Percentiles rank a stretch among this genome's conserved stretches.
Conservation (phyloP, 1,140 invertebrate species). For the Atta texana region DNA sequence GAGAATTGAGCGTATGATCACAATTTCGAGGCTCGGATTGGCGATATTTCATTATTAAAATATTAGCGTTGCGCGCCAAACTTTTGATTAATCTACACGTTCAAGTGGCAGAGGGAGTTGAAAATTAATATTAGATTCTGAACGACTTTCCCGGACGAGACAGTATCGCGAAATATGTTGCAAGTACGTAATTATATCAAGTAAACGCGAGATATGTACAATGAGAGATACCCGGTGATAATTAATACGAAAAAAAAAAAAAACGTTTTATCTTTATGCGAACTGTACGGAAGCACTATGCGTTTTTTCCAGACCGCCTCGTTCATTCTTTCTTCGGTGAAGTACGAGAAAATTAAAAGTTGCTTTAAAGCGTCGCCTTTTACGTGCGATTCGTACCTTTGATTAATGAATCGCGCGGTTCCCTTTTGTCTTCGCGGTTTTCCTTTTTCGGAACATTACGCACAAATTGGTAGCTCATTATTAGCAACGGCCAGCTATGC, state of each 20-base stretch:
- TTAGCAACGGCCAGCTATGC: background rate
- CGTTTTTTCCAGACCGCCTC: background rate
- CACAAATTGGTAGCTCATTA: conserved; percentile 47
- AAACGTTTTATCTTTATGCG: background rate
- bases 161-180: conserved; percentile 8
- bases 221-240: background rate
- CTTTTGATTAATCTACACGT: conserved; percentile 53
- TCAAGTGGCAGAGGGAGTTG: background rate
- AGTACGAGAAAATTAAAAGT: conserved; percentile 46
- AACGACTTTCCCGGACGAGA: background rate
- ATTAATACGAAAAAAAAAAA: conserved; percentile 23
- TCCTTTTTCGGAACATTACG: background rate
- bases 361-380: conserved; percentile 4
- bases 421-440: background rate
- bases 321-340: background rate
- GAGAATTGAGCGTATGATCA: conserved; percentile 52
- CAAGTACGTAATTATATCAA: conserved; percentile 16
- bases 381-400: conserved; percentile 17
- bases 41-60: conserved; percentile 60
- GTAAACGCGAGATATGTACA: background rate
- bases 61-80: conserved; percentile 37
- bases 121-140: conserved; percentile 59
- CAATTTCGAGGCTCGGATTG: conserved; percentile 40
- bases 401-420: conserved; percentile 47
- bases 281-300: background rate